Percentiles rank a stretch among this genome's conserved stretches.
phyloP scores from a whole-genome alignment of 64 coral and sea anemone genomes.

The Hydrozoanthus tunicans region DNA sequence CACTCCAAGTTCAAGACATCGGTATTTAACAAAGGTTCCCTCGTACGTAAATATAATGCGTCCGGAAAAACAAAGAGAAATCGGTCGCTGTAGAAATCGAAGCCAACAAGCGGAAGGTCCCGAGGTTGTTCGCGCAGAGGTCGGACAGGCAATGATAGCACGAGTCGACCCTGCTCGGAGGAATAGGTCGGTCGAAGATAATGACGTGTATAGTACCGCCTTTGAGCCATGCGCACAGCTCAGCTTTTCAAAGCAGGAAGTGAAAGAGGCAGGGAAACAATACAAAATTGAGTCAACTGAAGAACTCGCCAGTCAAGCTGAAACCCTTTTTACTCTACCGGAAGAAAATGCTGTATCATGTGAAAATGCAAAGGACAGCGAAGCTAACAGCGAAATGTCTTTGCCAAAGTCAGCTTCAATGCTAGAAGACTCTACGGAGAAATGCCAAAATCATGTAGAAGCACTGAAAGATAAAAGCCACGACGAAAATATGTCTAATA shows the following conservation, averaged over 20 bases:
- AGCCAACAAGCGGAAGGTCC: constrained; percentile 23
- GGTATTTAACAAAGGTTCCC: constrained; percentile 10
- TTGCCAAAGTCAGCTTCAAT: background rate
- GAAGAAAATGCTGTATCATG: background rate
- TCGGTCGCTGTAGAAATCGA: background rate
- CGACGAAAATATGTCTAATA: background rate
- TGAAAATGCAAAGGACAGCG: background rate
- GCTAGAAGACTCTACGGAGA: background rate
- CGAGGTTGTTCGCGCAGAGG: constrained; percentile 40
- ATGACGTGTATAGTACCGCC: background rate
- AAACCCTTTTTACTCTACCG: background rate
- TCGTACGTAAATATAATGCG: constrained; percentile 66
- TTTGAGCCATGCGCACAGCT: background rate
- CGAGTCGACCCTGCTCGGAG: background rate
- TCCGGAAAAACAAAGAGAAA: constrained; percentile 26
- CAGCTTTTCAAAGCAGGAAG: background rate
- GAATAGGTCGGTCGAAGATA: background rate
- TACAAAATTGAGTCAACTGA: background rate
- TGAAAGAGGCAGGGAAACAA: background rate
- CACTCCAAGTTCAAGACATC: background rate
- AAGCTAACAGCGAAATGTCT: background rate
- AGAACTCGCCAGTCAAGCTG: background rate
- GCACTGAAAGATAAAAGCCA: background rate
- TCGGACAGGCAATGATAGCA: background rate
- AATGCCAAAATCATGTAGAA: background rate